Evolutionary conservation across 2,797 vertebrate genomes (phyloP).

Genomic region (Spinus olivaceus): DNA sequence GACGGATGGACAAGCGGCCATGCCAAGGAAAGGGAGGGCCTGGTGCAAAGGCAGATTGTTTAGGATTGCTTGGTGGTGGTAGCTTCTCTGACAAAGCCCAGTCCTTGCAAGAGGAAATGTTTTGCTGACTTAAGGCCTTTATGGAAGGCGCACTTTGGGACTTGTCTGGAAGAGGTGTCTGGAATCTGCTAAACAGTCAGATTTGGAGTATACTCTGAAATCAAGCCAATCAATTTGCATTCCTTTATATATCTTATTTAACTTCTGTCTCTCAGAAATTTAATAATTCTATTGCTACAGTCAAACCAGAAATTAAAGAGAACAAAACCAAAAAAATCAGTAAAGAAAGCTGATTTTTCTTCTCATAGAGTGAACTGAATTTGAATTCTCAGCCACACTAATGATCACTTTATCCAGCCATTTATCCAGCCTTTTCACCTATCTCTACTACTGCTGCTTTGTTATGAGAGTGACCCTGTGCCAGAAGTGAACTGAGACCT

Average conservation of each 20-base stretch:
- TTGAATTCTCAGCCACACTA: neutral
- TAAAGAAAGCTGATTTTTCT: neutral
- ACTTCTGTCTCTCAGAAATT: neutral
- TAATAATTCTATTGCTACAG: neutral
- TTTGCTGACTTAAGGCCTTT: neutral
- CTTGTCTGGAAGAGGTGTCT: neutral
- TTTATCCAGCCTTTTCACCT: neutral
- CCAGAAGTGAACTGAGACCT: neutral
- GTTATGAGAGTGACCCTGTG: rapidly evolving
- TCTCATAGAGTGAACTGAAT: neutral
- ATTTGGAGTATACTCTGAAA: neutral
- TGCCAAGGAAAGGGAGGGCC: neutral
- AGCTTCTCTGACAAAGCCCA: neutral
- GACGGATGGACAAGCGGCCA: rapidly evolving
- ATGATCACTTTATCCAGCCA: neutral
- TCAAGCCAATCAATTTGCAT: neutral
- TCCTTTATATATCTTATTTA: neutral
- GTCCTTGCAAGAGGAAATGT: neutral
- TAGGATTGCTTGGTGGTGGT: neutral
- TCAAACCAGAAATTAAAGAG: neutral
- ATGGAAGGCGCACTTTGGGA: neutral
- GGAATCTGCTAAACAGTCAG: neutral
- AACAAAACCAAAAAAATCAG: neutral
- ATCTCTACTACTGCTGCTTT: neutral
- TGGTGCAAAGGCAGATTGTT: neutral